phyloP scores from a whole-genome alignment of 2,797 vertebrate genomes.

The Sebastes cheni region DNA sequence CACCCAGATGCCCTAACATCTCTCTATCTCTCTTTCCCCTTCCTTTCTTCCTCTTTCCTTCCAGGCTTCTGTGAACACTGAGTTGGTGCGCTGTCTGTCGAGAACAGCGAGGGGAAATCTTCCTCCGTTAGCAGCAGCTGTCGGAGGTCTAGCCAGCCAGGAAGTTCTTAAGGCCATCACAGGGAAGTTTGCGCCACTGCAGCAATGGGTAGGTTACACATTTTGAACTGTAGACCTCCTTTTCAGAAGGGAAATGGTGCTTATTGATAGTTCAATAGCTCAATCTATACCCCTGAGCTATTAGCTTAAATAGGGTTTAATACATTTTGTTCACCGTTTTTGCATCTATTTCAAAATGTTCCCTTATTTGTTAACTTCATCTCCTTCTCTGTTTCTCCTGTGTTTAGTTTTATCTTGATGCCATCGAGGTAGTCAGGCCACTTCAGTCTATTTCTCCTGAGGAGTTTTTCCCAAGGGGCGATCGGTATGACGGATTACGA shows the following conservation, averaged over 20 bases:
- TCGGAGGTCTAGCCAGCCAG: constrained; percentile 94
- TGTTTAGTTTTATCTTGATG: constrained; percentile 93
- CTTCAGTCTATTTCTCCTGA: constrained; percentile 85
- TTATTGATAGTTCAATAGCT: not conserved
- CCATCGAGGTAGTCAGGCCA: constrained; percentile 86
- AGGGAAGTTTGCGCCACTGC: constrained; percentile 96
- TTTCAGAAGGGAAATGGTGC: not conserved
- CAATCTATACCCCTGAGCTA: not conserved
- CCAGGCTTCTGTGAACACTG: constrained; percentile 83
- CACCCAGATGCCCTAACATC: not conserved
- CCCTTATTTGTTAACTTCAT: not conserved
- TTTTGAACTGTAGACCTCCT: not conserved
- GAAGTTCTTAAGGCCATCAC: constrained; percentile 97
- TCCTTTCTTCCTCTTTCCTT: not conserved
- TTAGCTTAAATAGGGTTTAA: not conserved
- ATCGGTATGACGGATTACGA: constrained; percentile 93
- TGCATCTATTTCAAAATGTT: accelerated
- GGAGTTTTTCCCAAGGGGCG: constrained; percentile 92
- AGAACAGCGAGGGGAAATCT: constrained; percentile 90
- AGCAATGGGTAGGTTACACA: constrained; percentile 91
- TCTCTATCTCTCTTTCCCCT: not conserved
- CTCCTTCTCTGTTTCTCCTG: not conserved
- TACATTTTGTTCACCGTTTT: not conserved
- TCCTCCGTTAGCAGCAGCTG: constrained; percentile 89
- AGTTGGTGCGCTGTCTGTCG: constrained; percentile 88